Evolutionary conservation across 2,113 vertebrate genomes (phyloP).

Genomic region (Gallinago jamesoni): DNA sequence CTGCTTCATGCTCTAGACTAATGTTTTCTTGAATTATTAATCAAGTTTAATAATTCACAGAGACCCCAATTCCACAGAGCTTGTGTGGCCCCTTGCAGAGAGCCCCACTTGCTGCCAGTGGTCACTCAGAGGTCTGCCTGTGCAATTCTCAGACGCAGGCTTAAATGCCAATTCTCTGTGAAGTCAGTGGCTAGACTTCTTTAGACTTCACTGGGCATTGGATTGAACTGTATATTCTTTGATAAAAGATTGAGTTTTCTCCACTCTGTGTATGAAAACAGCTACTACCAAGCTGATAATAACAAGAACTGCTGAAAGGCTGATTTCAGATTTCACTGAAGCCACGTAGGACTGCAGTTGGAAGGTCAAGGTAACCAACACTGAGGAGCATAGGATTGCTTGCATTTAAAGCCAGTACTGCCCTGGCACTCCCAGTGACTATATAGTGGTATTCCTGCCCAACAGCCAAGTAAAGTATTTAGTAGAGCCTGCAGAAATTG

Average conservation of each 20-base stretch:
- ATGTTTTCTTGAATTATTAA: conserved; percentile 44
- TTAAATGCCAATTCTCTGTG: neutral
- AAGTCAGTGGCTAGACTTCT: neutral
- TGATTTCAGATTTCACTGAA: neutral
- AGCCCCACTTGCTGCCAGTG: neutral
- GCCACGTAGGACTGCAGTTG: neutral
- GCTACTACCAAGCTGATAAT: neutral
- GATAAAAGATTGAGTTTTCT: neutral
- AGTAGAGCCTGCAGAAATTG: neutral
- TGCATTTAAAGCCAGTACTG: neutral
- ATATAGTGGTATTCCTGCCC: neutral
- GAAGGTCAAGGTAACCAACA: neutral
- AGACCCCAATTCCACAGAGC: neutral
- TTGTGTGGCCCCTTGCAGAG: neutral
- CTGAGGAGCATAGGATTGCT: neutral
- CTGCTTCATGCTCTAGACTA: conserved; percentile 23
- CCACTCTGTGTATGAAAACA: neutral
- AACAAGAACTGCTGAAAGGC: neutral
- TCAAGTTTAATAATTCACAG: conserved; percentile 51
- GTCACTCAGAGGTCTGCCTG: neutral
- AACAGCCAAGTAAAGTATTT: neutral
- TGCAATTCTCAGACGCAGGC: fast-evolving
- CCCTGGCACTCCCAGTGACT: neutral
- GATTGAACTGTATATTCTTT: neutral
- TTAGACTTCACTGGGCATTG: neutral